phyloP scores from a whole-genome alignment of 2,888 invertebrate species.

The Drosophila kuntzei region DNA sequence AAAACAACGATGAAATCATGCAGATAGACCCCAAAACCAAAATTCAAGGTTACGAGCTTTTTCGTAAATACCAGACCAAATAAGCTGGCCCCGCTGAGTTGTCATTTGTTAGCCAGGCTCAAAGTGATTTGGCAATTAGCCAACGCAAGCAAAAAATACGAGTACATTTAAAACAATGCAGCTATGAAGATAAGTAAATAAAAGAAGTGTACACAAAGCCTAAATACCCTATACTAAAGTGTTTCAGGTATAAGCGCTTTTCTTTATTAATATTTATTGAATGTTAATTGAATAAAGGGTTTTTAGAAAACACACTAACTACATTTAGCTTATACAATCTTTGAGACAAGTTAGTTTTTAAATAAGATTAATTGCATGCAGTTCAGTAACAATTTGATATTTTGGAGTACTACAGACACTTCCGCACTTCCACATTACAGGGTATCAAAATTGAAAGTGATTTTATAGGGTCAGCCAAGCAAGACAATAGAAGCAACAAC shows the following conservation, averaged over 20 bases:
- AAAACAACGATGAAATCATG: constrained; percentile 69
- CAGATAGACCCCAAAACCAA: constrained; percentile 49
- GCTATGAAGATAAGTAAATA: background rate
- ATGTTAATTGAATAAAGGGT: no score
- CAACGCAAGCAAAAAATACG: constrained; percentile 23
- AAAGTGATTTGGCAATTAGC: constrained; percentile 61
- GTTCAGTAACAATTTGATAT: background rate
- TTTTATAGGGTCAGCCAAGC: constrained; percentile 42
- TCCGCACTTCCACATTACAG: constrained; percentile 5
- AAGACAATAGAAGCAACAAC: constrained; percentile 38
- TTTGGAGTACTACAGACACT: background rate
- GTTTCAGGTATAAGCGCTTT: no score
- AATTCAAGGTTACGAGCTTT: constrained; percentile 64
- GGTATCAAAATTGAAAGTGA: constrained; percentile 63
- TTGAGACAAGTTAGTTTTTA: no score
- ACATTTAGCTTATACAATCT: no score
- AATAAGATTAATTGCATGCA: background rate
- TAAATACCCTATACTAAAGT: background rate
- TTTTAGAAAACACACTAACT: no score
- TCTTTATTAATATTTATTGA: no score
- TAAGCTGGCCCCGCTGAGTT: constrained; percentile 24
- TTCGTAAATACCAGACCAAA: constrained; percentile 47
- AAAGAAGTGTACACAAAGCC: background rate
- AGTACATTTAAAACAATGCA: constrained; percentile 13
- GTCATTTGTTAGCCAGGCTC: constrained; percentile 44